A percentile compares a stretch with the other conserved stretches of the same genome.
Evolutionary conservation across 2,888 invertebrate genomes (phyloP).

Genomic region (Agonum fuliginosum): DNA sequence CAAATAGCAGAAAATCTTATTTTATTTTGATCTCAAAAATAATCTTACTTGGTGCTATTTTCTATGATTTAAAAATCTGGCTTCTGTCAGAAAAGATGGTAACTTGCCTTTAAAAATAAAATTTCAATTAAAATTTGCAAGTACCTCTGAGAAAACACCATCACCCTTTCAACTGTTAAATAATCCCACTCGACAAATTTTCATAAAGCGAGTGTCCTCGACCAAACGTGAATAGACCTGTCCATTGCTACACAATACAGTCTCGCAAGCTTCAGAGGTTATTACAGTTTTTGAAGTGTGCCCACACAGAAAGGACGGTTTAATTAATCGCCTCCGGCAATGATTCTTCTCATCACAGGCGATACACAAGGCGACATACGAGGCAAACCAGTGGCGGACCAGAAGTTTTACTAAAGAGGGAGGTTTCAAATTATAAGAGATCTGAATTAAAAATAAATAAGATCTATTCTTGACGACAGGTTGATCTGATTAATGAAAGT

Average conservation of each 20-base stretch:
- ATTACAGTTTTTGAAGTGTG: slow-evolving; percentile 33
- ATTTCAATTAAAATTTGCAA: not conserved
- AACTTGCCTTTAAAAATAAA: too few species aligned
- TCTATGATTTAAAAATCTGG: too few species aligned
- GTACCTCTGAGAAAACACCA: not conserved
- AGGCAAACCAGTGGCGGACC: too few species aligned
- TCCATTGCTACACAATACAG: not conserved
- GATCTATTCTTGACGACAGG: too few species aligned
- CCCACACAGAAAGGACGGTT: slow-evolving; percentile 33
- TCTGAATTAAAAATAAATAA: too few species aligned
- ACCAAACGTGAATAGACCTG: slow-evolving; percentile 1
- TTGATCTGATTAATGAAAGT: too few species aligned
- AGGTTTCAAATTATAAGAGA: not conserved
- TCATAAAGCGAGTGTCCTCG: not conserved
- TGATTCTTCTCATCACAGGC: slow-evolving; percentile 59
- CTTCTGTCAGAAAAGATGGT: too few species aligned
- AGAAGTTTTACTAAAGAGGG: slow-evolving; percentile 41
- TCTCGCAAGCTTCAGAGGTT: not conserved
- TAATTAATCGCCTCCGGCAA: slow-evolving; percentile 62
- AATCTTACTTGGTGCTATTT: too few species aligned
- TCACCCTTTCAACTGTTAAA: slow-evolving; percentile 1
- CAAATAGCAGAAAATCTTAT: too few species aligned
- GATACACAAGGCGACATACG: slow-evolving; percentile 56
- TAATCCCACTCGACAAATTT: slow-evolving; percentile 12
- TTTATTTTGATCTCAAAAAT: too few species aligned